A percentile compares a stretch with the other conserved stretches of the same genome.
These are phyloP conservation scores for Characodon lateralis DNA, from an alignment of 2,797 vertebrate genomes.

Conservation along the genomic window DNA sequence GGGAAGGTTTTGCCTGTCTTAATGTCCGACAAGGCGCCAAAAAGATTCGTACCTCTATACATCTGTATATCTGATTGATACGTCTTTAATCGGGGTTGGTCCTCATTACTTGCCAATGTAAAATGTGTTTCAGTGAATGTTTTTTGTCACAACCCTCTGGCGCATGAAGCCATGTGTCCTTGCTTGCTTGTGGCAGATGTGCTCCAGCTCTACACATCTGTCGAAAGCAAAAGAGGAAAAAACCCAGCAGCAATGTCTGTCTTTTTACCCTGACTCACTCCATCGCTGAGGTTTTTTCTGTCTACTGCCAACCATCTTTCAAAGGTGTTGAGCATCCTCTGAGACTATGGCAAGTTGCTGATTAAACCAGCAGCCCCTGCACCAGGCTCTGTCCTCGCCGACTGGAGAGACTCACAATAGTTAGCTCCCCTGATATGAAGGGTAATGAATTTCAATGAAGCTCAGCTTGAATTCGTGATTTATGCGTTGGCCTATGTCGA, in stretches of 20 bases:
- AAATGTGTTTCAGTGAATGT: constrained; percentile 66
- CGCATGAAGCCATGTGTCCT: constrained; percentile 76
- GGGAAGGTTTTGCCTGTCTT: background rate
- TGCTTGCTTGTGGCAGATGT: constrained; percentile 62
- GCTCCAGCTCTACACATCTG: constrained; percentile 45
- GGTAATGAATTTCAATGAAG: constrained; percentile 82
- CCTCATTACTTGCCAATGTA: constrained; percentile 68
- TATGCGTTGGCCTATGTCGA: constrained; percentile 74
- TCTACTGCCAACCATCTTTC: constrained; percentile 57
- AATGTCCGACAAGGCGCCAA: background rate
- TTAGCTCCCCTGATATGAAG: constrained; percentile 78
- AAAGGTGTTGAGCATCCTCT: constrained; percentile 63
- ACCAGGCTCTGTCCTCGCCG: constrained; percentile 55
- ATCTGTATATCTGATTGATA: constrained; percentile 43
- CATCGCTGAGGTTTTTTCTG: constrained; percentile 40
- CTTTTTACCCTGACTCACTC: constrained; percentile 42
- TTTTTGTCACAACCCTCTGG: constrained; percentile 65
- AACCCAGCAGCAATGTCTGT: constrained; percentile 46
- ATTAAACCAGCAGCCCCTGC: constrained; percentile 74
- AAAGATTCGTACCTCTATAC: background rate
- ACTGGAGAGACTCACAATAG: constrained; percentile 71
- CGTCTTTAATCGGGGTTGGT: constrained; percentile 60
- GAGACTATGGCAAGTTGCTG: constrained; percentile 69
- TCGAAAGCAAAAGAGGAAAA: constrained; percentile 31
- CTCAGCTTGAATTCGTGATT: constrained; percentile 78